Percentiles rank a stretch among this genome's conserved stretches.
Evolutionary conservation across 2,797 vertebrate genomes (phyloP).

Genomic region (Enteromius trimaculatus): DNA sequence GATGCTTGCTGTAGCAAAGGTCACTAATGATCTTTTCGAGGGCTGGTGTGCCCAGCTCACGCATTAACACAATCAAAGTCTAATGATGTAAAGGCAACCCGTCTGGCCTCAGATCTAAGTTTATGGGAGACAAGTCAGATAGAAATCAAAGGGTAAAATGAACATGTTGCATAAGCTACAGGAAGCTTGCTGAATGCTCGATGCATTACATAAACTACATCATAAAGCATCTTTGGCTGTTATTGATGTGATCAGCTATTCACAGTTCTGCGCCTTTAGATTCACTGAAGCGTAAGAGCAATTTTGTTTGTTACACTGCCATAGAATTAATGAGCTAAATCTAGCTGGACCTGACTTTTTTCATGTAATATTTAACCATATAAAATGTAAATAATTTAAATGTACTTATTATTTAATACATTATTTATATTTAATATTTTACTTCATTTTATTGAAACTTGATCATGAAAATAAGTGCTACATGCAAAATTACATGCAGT

Average conservation of each 20-base stretch:
- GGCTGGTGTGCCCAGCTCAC: constrained; percentile 1
- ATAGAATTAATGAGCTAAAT: constrained; percentile 19
- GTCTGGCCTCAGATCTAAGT: constrained; percentile 21
- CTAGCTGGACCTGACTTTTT: background rate
- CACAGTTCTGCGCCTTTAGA: background rate
- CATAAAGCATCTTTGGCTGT: constrained; percentile 28
- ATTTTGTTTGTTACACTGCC: constrained; percentile 5
- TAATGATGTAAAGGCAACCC: constrained; percentile 25
- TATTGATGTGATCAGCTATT: constrained; percentile 37
- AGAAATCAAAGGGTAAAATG: constrained; percentile 24
- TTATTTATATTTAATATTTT: background rate
- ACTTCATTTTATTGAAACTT: background rate
- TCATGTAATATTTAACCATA: background rate
- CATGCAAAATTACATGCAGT: background rate
- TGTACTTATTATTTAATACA: background rate
- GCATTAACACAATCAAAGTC: constrained; percentile 32
- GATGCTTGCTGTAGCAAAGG: background rate
- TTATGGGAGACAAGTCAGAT: constrained; percentile 13
- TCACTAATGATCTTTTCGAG: background rate
- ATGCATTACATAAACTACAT: constrained; percentile 22
- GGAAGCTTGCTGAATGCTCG: background rate
- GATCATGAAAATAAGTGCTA: background rate
- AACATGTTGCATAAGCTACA: background rate
- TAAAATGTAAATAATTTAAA: background rate
- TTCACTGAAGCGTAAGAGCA: background rate